phyloP scores from a whole-genome alignment of 92 coral and sea anemone species.

The Blastomussa wellsi region DNA sequence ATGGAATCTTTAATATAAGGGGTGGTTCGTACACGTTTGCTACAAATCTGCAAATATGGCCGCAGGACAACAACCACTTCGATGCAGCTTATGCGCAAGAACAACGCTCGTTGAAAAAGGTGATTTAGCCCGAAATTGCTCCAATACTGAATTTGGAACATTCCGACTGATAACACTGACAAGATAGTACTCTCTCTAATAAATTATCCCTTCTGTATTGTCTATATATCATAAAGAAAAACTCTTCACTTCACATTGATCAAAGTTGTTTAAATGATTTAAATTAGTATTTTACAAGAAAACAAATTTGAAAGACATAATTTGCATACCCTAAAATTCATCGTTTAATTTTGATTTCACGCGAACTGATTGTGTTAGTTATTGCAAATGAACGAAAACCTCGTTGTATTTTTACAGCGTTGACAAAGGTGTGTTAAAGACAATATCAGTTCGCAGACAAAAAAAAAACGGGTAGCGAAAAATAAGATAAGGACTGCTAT shows the following conservation, averaged over 20 bases:
- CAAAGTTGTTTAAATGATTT: not conserved
- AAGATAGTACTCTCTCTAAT: not conserved
- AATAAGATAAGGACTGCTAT: not conserved
- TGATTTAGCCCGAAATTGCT: not conserved
- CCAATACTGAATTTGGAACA: not conserved
- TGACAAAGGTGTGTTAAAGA: not conserved
- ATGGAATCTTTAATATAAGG: not conserved
- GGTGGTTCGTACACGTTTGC: not conserved
- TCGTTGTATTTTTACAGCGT: not conserved
- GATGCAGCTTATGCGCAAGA: not conserved
- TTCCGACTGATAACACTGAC: no score
- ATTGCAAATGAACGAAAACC: not conserved
- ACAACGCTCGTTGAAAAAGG: not conserved
- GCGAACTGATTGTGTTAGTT: not conserved
- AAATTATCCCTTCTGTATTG: not conserved
- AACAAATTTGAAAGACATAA: not conserved
- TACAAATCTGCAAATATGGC: not conserved
- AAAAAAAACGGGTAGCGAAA: constrained; percentile 17
- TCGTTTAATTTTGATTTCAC: not conserved
- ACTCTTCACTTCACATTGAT: not conserved
- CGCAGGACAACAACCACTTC: not conserved
- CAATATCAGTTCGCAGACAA: constrained; percentile 3
- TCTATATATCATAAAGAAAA: not conserved
- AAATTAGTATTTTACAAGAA: not conserved
- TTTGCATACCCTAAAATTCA: not conserved